These are phyloP conservation scores for Eupeodes luniger DNA, from an alignment of 2,888 invertebrate genomes.

Conservation along the genomic window DNA sequence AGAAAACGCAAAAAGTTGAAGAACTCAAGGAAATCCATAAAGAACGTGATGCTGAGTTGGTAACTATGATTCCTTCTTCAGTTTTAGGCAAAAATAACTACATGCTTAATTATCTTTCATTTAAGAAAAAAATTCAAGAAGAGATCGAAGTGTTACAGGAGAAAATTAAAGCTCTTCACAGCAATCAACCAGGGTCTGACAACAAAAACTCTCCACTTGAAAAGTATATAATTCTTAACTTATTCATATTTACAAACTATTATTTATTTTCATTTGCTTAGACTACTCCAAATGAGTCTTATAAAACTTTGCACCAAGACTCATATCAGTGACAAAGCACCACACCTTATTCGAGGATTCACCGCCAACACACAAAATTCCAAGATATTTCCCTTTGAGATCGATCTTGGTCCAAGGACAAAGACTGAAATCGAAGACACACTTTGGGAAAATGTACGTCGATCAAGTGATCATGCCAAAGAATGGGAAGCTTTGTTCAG, in stretches of 20 bases:
- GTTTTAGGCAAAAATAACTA: background rate
- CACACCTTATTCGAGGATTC: constrained; percentile 47
- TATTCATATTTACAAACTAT: background rate
- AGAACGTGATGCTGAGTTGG: constrained; percentile 43
- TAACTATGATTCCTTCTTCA: background rate
- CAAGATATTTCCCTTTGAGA: constrained; percentile 38
- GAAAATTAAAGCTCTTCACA: constrained; percentile 26
- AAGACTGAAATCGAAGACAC: constrained; percentile 26
- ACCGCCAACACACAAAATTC: constrained; percentile 10
- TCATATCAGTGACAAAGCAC: constrained; percentile 38
- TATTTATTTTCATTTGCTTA: background rate
- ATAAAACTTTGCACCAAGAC: constrained; percentile 52
- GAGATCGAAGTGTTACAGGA: constrained; percentile 28
- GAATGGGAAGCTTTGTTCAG: constrained; percentile 54
- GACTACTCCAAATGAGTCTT: constrained; percentile 32
- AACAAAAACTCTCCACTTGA: constrained; percentile 11
- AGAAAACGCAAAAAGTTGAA: constrained; percentile 35
- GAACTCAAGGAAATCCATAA: constrained; percentile 40
- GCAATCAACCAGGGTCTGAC: constrained; percentile 20
- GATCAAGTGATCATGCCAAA: constrained; percentile 22
- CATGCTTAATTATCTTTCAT: background rate
- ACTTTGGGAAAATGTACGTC: constrained; percentile 48
- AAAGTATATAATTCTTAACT: background rate
- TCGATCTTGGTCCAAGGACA: constrained; percentile 23
- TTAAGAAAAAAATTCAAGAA: constrained; percentile 35